Evolutionary conservation across 2,797 vertebrate genomes (phyloP).

Genomic region (Takifugu ocellatus): DNA sequence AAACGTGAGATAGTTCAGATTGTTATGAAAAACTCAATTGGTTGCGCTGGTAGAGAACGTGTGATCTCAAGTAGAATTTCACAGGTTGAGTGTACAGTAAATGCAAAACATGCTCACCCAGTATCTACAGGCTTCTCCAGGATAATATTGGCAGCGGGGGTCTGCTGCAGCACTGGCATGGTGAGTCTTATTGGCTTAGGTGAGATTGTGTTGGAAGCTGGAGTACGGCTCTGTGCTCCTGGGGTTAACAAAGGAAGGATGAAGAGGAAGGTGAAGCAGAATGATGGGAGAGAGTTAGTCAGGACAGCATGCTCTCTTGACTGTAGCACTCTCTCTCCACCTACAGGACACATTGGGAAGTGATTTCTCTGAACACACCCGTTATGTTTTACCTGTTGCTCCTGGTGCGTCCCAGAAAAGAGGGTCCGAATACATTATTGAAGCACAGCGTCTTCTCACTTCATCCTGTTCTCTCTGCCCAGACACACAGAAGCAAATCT

Average conservation of each 20-base stretch:
- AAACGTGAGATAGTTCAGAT: no score
- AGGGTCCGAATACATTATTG: constrained; percentile 81
- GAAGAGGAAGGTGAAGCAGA: not conserved
- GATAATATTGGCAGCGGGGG: constrained; percentile 68
- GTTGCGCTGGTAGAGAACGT: no score
- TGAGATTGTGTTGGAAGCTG: constrained; percentile 63
- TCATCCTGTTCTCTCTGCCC: constrained; percentile 85
- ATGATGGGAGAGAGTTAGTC: constrained; percentile 1
- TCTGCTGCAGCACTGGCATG: constrained; percentile 51
- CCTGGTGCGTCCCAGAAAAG: constrained; percentile 69
- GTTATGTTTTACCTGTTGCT: constrained; percentile 50
- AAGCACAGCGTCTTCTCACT: constrained; percentile 83
- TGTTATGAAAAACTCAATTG: no score
- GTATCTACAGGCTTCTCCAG: constrained; percentile 76
- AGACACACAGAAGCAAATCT: constrained; percentile 21
- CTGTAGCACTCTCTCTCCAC: constrained; percentile 49
- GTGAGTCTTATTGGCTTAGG: constrained; percentile 84
- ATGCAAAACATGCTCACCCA: constrained; percentile 73
- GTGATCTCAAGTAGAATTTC: no score
- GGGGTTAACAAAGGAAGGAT: constrained; percentile 39
- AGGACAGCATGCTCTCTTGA: not conserved
- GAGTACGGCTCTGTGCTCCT: constrained; percentile 56
- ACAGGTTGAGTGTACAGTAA: not conserved
- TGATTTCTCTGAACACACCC: not conserved
- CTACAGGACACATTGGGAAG: constrained; percentile 49